Evolutionary conservation across 1,140 invertebrate species (phyloP), one percentile per base, ranked within the genome.

Genomic region (Drosophila nigromelanica): DNA sequence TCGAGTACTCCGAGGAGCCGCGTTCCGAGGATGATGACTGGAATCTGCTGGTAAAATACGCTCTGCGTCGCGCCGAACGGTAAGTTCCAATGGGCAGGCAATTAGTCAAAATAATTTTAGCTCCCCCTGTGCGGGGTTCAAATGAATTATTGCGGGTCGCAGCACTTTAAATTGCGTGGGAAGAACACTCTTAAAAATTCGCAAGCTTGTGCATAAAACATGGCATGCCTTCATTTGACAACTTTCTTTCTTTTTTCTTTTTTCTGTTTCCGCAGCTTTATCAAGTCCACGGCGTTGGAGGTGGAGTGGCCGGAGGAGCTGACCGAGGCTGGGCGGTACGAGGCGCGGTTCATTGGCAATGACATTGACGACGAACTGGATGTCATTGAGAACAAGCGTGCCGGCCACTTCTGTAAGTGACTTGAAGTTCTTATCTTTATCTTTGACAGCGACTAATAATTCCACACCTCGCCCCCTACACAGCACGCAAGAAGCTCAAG

Each of bases 311-410:
- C 95, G 43, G 93, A 95, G 27, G 94, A 95, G 56, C 93, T 96
- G 2, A 96, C 94, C 3, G 94, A 95, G 43, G 94, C 94, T 4
- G 95, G 95, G 11, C 93, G 95, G 24, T 96, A 96, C 73, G 94
- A 95, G 1, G 96, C 96, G 1, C 93, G 96, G 68, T 96, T 97
- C 90, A 93, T 97, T 18, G 90, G 90, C 33, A 96, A 96, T 72
- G 96, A 97, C 81, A 96, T 97, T 70, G 95, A 95, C 48, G 95
- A 95, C 78, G 96, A 97, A 92, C 94, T 97, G 4, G 96, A 97
- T 80, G 94, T 95, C 1, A 93, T 96, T 63, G 96, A 97, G 86
- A 94, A 96, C 73, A 96, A 97, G 90, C 96, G 95, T 70, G 79
- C 94, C 94, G 30, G 91, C 95, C 33, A 83, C 37, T 96, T 96